Percentiles rank a stretch among this genome's conserved stretches.
Evolutionary conservation across 2,888 invertebrate genomes (phyloP).

Genomic region (Erebia ligea): DNA sequence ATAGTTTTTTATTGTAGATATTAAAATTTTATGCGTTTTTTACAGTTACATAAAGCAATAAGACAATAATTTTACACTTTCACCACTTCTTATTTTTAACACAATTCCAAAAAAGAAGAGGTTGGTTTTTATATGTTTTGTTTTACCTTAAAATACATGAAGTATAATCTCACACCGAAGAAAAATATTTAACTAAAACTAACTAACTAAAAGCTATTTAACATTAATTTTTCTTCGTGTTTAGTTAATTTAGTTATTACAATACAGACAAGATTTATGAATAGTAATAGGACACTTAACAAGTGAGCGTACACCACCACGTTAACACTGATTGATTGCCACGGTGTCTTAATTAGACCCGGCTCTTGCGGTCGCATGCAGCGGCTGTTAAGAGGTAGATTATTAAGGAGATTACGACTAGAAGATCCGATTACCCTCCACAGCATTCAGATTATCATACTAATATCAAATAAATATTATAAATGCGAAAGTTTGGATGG

Average conservation of each 20-base stretch:
- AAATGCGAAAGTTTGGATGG: neutral
- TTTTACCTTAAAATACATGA: neutral
- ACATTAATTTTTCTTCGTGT: too few species aligned
- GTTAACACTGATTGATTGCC: constrained; percentile 32
- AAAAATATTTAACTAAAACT: too few species aligned
- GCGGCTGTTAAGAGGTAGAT: constrained; percentile 10
- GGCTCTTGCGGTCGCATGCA: constrained; percentile 26
- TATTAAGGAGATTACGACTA: constrained; percentile 10
- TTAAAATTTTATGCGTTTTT: neutral
- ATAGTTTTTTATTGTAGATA: neutral
- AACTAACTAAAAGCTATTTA: too few species aligned
- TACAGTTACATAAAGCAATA: neutral
- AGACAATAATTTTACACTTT: too few species aligned
- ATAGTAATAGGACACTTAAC: constrained; percentile 8
- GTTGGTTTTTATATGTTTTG: too few species aligned
- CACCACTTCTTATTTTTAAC: too few species aligned
- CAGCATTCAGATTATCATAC: neutral
- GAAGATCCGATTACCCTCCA: constrained; percentile 12
- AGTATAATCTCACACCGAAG: neutral
- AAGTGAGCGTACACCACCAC: constrained; percentile 13
- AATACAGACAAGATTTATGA: neutral
- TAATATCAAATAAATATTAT: neutral
- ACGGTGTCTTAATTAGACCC: constrained; percentile 31
- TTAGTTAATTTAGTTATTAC: neutral
- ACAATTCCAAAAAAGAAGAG: too few species aligned